Base-by-base conservation (phyloP, 2,888 invertebrate genomes). In the Nomada fucata region DNA sequence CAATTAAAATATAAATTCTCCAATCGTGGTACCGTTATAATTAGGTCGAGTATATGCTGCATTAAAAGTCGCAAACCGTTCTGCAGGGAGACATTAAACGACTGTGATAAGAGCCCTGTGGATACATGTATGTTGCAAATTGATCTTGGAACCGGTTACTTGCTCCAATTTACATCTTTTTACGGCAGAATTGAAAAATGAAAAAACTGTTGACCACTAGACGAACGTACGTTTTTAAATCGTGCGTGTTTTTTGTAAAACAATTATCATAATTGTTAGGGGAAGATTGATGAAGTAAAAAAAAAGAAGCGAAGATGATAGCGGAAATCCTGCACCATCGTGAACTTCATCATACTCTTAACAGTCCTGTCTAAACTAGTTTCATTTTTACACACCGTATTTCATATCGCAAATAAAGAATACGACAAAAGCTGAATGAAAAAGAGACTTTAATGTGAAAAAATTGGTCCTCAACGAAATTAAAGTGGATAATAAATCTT, bases 11-110 rank as follows among this genome's bases (percentile, higher is more conserved):
- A 60, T 70, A 70, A 36, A 7, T 69, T 68, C 76, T 71, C 67
- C 20, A 67, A 80, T 82, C 67, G 11, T 26, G 23, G 70, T 82
- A 82, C 82, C 82, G 82, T 82, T 82, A 82, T 80, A 82, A 80
- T 82, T 76, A 80, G 76, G 44, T 20, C 75, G 64, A 76, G 65
- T 70, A 70, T 67, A 23, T 23, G 60, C 20, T 57, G 55, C 44
- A 47, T 67, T 76, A 67, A 82, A 82, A 74, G 59, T 60, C 63
- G 64, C 64, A n/a, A 44, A 53, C 73, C 55, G 73, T 81, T 81
- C 42, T 23, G 23, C 18, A 15, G 11, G 52, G 23, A 2, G 64
- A 26, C 13, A 50, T 36, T 53, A 65, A 65, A 63, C 60, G n/a
- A 18, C 20, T 13, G 65, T 75, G 53, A 78, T 76, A 78, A 78